Conservation (phyloP, 2,888 invertebrate species). For the Ophraella communa region DNA sequence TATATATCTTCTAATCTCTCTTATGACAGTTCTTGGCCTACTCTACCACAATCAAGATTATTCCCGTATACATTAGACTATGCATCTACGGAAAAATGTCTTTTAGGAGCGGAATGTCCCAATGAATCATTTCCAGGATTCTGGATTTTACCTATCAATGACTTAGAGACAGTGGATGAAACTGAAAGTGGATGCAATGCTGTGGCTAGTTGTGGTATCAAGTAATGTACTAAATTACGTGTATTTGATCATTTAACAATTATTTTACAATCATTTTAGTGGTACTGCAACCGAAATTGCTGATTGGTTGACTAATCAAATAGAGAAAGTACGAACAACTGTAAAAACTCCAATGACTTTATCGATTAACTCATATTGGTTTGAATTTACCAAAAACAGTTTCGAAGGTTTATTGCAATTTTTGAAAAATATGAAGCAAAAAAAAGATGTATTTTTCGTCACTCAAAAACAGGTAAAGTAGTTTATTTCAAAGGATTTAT, state of each 20-base stretch:
- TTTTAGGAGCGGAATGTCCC: constrained; percentile 64
- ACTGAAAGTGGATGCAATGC: constrained; percentile 65
- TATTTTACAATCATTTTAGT: constrained; percentile 41
- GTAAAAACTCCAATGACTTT: constrained; percentile 62
- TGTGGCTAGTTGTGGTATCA: constrained; percentile 63
- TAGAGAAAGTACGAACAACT: constrained; percentile 56
- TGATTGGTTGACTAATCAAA: constrained; percentile 60
- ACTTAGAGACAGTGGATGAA: constrained; percentile 61
- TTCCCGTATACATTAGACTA: constrained; percentile 77
- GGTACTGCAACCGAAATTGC: constrained; percentile 52
- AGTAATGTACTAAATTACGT: constrained; percentile 55
- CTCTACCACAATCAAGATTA: constrained; percentile 60
- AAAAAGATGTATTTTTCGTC: constrained; percentile 58
- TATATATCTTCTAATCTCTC: constrained; percentile 61
- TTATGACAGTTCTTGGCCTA: constrained; percentile 72
- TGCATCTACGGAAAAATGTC: constrained; percentile 64
- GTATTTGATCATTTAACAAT: neutral
- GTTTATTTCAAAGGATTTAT: too few relatives aligned
- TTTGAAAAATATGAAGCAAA: constrained; percentile 51
- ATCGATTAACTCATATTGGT: constrained; percentile 62
- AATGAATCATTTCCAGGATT: constrained; percentile 64
- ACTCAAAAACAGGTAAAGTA: constrained; percentile 53
- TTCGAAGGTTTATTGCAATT: constrained; percentile 51
- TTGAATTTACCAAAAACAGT: constrained; percentile 50
- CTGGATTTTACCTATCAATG: constrained; percentile 73